These are phyloP conservation scores for Synergus gifuensis DNA, from an alignment of 2,888 invertebrate species.

Conservation along the genomic window DNA sequence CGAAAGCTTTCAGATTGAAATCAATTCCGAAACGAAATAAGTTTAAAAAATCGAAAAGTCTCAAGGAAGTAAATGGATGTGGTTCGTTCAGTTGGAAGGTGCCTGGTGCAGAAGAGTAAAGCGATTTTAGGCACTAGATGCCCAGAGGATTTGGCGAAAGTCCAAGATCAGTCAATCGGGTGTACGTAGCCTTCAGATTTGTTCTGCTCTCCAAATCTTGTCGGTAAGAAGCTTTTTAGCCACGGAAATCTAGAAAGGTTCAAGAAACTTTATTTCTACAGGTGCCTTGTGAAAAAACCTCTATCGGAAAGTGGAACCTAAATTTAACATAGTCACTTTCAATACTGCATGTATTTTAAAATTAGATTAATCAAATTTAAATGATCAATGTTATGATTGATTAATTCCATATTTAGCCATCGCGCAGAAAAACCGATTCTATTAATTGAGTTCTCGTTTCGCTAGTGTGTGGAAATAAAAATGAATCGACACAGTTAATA, in stretches of 20 bases:
- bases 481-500: neutral
- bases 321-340: neutral
- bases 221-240: conserved; percentile 41
- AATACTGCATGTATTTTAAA: neutral
- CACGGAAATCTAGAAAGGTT: conserved; percentile 34
- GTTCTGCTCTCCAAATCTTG: conserved; percentile 44
- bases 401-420: neutral
- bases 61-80: conserved; percentile 26
- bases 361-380: neutral
- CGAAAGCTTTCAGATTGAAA: neutral
- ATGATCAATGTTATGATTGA: neutral
- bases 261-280: conserved; percentile 33
- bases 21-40: neutral
- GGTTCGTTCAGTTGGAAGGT: conserved; percentile 33
- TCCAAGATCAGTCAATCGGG: conserved; percentile 69
- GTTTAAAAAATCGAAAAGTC: neutral
- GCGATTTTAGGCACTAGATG: conserved; percentile 54
- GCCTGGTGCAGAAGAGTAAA: conserved; percentile 35
- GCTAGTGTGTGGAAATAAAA: neutral
- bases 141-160: conserved; percentile 62
- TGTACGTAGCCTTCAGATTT: conserved; percentile 64
- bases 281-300: conserved; percentile 12
- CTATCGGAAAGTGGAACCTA: conserved; percentile 42
- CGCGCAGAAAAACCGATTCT: neutral
- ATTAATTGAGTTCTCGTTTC: neutral